A percentile compares a stretch with the other conserved stretches of the same genome.
Evolutionary conservation across 2,797 vertebrate species (phyloP).

Genomic region (Bovichtus diacanthus): DNA sequence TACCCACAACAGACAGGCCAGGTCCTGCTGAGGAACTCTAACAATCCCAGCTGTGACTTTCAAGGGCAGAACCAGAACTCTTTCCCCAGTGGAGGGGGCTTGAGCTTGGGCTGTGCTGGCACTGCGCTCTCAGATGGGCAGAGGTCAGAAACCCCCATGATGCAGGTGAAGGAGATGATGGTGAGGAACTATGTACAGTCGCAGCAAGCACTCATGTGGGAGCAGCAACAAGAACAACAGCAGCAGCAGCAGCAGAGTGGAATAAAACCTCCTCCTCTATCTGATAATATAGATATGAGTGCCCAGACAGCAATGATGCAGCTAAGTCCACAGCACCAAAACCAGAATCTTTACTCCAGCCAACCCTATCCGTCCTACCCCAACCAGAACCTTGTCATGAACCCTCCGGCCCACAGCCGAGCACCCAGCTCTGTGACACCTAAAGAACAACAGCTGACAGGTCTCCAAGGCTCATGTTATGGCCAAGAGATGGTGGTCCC

Average conservation of each 20-base stretch:
- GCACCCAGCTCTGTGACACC: slow-evolving; percentile 69
- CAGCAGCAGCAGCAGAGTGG: slow-evolving; percentile 71
- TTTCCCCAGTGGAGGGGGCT: slow-evolving; percentile 76
- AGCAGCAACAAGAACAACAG: slow-evolving; percentile 86
- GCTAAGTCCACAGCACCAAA: slow-evolving; percentile 83
- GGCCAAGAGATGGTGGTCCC: slow-evolving; percentile 86
- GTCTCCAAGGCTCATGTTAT: slow-evolving; percentile 83
- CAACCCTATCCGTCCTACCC: slow-evolving; percentile 86
- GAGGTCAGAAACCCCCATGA: slow-evolving; percentile 88
- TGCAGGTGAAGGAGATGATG: slow-evolving; percentile 95
- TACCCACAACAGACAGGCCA: slow-evolving; percentile 71
- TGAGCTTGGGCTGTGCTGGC: slow-evolving; percentile 82
- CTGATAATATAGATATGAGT: slow-evolving; percentile 76
- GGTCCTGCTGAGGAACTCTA: slow-evolving; percentile 74
- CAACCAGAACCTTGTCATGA: slow-evolving; percentile 84
- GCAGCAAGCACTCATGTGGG: slow-evolving; percentile 96
- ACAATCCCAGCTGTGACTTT: slow-evolving; percentile 83
- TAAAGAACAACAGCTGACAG: slow-evolving; percentile 84
- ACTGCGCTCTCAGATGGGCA: slow-evolving; percentile 76
- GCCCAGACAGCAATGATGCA: slow-evolving; percentile 82
- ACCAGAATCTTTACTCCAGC: slow-evolving; percentile 84
- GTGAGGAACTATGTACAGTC: slow-evolving; percentile 95
- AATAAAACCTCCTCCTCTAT: slow-evolving; percentile 67
- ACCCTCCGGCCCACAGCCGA: slow-evolving; percentile 76
- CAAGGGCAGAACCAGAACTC: slow-evolving; percentile 78